Percentiles rank a stretch among this genome's conserved stretches.
Evolutionary conservation across 2,888 invertebrate genomes (phyloP).

Genomic region (Ypsolopha sequella): DNA sequence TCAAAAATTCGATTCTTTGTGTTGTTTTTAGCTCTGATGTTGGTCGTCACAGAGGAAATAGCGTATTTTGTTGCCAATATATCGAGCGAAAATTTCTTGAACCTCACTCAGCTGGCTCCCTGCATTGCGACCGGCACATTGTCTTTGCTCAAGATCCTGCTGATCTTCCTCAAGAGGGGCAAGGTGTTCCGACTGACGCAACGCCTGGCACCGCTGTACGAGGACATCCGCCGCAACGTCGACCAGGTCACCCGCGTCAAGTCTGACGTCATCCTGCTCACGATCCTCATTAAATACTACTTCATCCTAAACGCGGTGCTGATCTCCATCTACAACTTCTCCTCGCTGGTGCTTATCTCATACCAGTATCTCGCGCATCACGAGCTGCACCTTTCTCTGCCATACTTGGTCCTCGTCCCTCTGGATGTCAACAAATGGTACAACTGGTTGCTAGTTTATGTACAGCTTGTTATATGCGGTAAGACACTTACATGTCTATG

Average conservation of each 20-base stretch:
- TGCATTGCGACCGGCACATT: slow-evolving; percentile 1
- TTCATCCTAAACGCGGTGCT: slow-evolving; percentile 37
- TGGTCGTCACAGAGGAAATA: slow-evolving; percentile 2
- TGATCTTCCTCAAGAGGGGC: slow-evolving; percentile 1
- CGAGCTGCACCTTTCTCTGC: slow-evolving; percentile 26
- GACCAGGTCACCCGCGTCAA: background rate
- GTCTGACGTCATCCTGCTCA: slow-evolving; percentile 25
- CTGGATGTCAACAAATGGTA: slow-evolving; percentile 35
- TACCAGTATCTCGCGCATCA: slow-evolving; percentile 26
- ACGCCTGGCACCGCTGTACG: background rate
- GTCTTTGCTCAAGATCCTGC: background rate
- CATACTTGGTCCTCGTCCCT: slow-evolving; percentile 40
- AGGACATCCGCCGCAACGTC: background rate
- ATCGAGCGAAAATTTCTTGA: slow-evolving; percentile 3
- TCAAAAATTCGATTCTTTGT: background rate
- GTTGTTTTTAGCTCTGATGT: background rate
- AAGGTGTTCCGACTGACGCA: slow-evolving; percentile 1
- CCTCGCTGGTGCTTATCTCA: slow-evolving; percentile 29
- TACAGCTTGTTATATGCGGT: slow-evolving; percentile 34
- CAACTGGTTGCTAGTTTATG: slow-evolving; percentile 33
- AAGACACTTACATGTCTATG: slow-evolving; percentile 15
- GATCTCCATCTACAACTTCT: slow-evolving; percentile 47
- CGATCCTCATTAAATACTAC: slow-evolving; percentile 35
- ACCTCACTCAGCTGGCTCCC: slow-evolving; percentile 2
- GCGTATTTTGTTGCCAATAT: slow-evolving; percentile 2